Conservation (phyloP, 2,113 vertebrate species). For the Lucifuga dentata region DNA sequence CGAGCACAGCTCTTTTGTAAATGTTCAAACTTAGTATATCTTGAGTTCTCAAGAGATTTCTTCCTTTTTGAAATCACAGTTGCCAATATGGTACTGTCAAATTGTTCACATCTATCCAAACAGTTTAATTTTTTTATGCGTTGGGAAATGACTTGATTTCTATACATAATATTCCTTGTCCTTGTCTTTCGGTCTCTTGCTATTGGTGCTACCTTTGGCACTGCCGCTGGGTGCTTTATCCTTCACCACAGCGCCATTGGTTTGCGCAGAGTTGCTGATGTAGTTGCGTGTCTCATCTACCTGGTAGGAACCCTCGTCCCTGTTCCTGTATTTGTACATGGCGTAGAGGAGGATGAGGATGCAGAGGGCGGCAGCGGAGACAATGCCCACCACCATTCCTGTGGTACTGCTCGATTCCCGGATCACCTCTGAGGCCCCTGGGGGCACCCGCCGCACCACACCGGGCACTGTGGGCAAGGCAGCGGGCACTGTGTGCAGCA, state of each 20-base stretch:
- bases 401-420: constrained; percentile 99
- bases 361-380: constrained; percentile 97
- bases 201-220: constrained; percentile 87
- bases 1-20: constrained; percentile 81
- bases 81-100: constrained; percentile 86
- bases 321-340: constrained; percentile 99
- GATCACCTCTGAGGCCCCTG: constrained; percentile 97
- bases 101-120: constrained; percentile 69
- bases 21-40: constrained; percentile 82
- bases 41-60: constrained; percentile 77
- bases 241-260: constrained; percentile 95
- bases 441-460: constrained; percentile 90
- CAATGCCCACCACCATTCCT: constrained; percentile 99
- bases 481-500: constrained; percentile 97
- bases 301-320: constrained; percentile 99
- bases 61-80: constrained; percentile 83
- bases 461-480: constrained; percentile 96
- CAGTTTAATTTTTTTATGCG: constrained; percentile 63
- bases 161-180: constrained; percentile 99
- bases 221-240: constrained; percentile 91
- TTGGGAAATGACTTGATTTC: constrained; percentile 76
- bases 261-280: constrained; percentile 99
- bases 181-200: constrained; percentile 99
- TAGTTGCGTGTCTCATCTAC: constrained; percentile 99
- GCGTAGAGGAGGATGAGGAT: constrained; percentile 99